Conservation (phyloP, 1,140 invertebrate genomes). For the Tenebrio molitor region DNA sequence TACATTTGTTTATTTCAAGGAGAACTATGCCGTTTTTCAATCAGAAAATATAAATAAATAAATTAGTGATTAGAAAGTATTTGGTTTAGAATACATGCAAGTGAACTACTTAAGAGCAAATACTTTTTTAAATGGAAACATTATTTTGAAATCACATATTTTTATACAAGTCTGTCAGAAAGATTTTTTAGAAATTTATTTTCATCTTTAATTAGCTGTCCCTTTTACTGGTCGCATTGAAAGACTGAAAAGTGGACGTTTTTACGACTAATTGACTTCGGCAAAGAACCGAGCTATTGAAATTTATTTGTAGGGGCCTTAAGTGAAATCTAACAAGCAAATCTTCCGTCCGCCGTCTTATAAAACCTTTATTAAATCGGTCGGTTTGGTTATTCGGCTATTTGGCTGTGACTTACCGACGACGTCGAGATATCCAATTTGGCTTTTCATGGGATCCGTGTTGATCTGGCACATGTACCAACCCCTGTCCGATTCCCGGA, state of each 20-base stretch:
- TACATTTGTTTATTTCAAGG: no score
- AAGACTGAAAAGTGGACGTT: background rate
- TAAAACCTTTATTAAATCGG: constrained; percentile 26
- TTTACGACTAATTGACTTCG: background rate
- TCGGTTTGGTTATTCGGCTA: background rate
- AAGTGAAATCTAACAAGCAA: constrained; percentile 16
- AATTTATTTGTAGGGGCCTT: constrained; percentile 8
- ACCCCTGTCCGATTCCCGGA: constrained; percentile 83
- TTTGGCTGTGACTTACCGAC: constrained; percentile 78
- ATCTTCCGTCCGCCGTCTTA: constrained; percentile 8
- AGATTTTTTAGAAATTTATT: no score
- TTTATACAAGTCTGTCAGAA: no score
- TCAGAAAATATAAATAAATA: no score
- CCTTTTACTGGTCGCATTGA: constrained; percentile 6
- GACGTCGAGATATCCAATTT: constrained; percentile 89
- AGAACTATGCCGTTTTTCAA: no score
- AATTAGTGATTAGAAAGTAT: no score
- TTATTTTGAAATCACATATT: no score
- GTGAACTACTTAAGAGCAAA: no score
- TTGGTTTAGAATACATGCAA: no score
- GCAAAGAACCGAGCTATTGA: background rate
- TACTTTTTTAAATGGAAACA: no score
- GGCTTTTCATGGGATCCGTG: constrained; percentile 92
- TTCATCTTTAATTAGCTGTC: no score
- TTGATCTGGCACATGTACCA: constrained; percentile 94